Evolutionary conservation across 2,797 vertebrate genomes (phyloP).

Genomic region (Microctenopoma steveboyesi): DNA sequence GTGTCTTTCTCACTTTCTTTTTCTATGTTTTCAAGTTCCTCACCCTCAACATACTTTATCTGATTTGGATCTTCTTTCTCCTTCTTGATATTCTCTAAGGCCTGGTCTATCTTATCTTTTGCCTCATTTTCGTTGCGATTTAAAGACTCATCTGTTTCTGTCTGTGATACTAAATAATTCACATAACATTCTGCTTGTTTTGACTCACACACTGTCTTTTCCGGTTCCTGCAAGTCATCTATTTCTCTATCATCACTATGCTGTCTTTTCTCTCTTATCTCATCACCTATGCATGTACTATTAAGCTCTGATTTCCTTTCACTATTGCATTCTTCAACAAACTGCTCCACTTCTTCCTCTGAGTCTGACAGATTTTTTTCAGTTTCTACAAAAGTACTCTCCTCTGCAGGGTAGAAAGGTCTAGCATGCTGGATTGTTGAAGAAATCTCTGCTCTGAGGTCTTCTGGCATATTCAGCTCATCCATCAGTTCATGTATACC

Average conservation of each 20-base stretch:
- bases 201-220: neutral
- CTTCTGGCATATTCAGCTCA: conserved; percentile 77
- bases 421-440: conserved; percentile 58
- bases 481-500: conserved; percentile 75
- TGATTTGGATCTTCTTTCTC: conserved; percentile 22
- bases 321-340: conserved; percentile 28
- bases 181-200: conserved; percentile 6
- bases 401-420: conserved; percentile 61
- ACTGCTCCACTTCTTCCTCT: conserved; percentile 64
- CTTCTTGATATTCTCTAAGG: conserved; percentile 2
- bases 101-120: conserved; percentile 12
- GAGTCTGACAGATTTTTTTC: conserved; percentile 53
- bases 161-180: conserved; percentile 30
- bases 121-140: conserved; percentile 16
- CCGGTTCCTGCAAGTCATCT: conserved; percentile 4
- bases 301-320: conserved; percentile 31
- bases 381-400: conserved; percentile 56
- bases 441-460: conserved; percentile 73
- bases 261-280: conserved; percentile 18
- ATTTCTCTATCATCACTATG: conserved; percentile 10
- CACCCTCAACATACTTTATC: conserved; percentile 15
- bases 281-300: neutral
- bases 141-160: conserved; percentile 22
- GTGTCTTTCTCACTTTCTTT: conserved; percentile 2
- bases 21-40: conserved; percentile 17